Evolutionary conservation across 1,140 invertebrate genomes (phyloP).

Genomic region (Anthonomus grandis): DNA sequence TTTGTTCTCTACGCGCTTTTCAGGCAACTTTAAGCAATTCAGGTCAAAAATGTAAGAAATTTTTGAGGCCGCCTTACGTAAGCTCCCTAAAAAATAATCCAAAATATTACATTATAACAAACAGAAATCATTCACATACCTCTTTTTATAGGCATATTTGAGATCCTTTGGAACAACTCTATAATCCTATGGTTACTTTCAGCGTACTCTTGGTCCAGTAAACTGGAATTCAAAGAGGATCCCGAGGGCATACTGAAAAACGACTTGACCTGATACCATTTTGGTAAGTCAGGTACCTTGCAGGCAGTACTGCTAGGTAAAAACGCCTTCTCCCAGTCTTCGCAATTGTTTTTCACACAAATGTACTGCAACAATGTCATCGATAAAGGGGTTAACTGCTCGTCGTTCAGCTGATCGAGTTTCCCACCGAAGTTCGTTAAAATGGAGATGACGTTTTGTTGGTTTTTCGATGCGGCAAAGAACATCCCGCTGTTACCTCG

Average conservation of each 20-base stretch:
- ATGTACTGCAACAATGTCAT: constrained; percentile 49
- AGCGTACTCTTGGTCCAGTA: background rate
- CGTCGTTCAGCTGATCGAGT: constrained; percentile 52
- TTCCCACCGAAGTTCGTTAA: constrained; percentile 51
- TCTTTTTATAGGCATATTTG: background rate
- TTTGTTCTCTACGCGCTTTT: too few species aligned
- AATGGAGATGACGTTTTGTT: constrained; percentile 32
- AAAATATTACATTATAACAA: too few species aligned
- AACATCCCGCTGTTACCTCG: constrained; percentile 53
- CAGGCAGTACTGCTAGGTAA: constrained; percentile 31
- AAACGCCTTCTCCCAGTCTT: constrained; percentile 46
- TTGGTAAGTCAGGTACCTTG: constrained; percentile 36
- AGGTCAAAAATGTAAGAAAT: background rate
- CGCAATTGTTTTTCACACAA: constrained; percentile 44
- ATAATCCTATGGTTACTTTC: constrained; percentile 1
- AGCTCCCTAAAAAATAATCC: too few species aligned
- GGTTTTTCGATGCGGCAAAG: constrained; percentile 50
- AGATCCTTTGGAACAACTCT: background rate
- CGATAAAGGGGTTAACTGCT: constrained; percentile 51
- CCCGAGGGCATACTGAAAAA: constrained; percentile 21
- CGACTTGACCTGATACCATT: constrained; percentile 34
- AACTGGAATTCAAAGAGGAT: background rate
- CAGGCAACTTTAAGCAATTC: too few species aligned
- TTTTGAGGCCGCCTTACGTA: too few species aligned
- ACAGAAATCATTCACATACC: too few species aligned